Base-by-base conservation (phyloP, 2,888 invertebrate genomes). In the Hartigia nigra region DNA sequence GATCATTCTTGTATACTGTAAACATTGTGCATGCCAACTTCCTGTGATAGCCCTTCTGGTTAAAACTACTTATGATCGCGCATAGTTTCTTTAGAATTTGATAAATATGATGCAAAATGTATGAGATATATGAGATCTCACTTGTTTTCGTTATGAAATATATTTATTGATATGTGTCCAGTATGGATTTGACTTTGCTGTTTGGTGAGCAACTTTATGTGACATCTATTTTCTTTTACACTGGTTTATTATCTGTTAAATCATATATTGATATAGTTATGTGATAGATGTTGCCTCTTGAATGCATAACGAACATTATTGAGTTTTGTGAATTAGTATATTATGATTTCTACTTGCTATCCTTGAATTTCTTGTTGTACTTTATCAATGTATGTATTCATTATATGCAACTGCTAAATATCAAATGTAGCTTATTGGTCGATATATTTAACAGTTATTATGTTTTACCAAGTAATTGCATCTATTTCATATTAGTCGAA, bases 151-250 rank as follows among this genome's bases (percentile, higher is more conserved):
- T 77, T 79, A 78, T 75, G 80, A 81, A 79, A 82, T 82, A 83
- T 83, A 78, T 77, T 78, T 76, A 77, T 70, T 79, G 77, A 75
- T 77, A 81, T 77, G 70, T 80, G 74, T 79, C 74, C 81, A 81
- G 81, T 85, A 84, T 84, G 87, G 82, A 80, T 70, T 79, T 78
- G 75, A 75, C 78, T 80, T 78, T 79, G 79, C 77, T 81, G 76
- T 76, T 81, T 81, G 87, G 87, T 87, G 75, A 86, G 87, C 80
- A 82, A 74, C 34, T 74, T 37, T 81, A 83, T 84, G 78, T 85
- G 82, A 82, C 83, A 78, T 76, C 76, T 78, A 78, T 77, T 80
- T 79, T 82, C 75, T 75, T 14, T 70, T 2, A 14, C 5, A 55
- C 23, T 55, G 23, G 9, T 55, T 55, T 23, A 23, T 23, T 55